Evolutionary conservation across 1,140 invertebrate genomes (phyloP), one percentile per base, ranked within the genome.

Genomic region (Zaprionus capensis): DNA sequence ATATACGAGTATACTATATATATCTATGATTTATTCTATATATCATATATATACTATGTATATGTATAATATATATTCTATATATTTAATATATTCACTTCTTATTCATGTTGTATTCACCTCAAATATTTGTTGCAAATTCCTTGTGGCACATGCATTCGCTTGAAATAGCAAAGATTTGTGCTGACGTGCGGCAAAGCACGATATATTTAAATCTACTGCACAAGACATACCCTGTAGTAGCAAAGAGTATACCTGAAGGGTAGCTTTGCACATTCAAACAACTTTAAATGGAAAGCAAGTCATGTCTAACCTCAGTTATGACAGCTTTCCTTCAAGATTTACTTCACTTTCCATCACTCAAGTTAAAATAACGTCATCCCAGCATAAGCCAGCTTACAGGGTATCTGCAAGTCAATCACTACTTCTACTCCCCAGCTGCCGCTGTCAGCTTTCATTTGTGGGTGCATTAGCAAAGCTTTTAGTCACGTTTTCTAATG

Each of bases 401-500:
- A 62, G 59, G 26, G 41, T 62, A 62, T 15, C 4, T 31, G 3
- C 11, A 5, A 62, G 38, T 62, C 20, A 36, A 38, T 14, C 56
- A 38, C 12, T 6, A 11, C 0, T 55, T 38, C 24, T 34, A 56
- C 15, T 4, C 3, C 5, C 11, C 5, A 14, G 20, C 46, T 22
- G 17, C 9, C 7, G 2, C 20, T 51, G 24, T 14, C 51, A 15
- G 12, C 20, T 28, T 28, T 6, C 24, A 15, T 56, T 56, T 31
- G 46, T 51, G 46, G 20, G 1, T 51, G 46, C 20, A 51, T 51
- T 51, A 51, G 46, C 17, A 51, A 51, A 56, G 53, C 26, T 56
- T 56, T 56, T 56, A 28, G 26, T 56, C 53, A 56, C 53, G 57
- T 46, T 34, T n/a, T 61, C 15, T 38, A 38, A 26, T 61, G 58